Percentiles rank a stretch among this genome's conserved stretches.
Evolutionary conservation across 2,797 vertebrate species (phyloP).

Genomic region (Poeciliopsis paucimaculata): DNA sequence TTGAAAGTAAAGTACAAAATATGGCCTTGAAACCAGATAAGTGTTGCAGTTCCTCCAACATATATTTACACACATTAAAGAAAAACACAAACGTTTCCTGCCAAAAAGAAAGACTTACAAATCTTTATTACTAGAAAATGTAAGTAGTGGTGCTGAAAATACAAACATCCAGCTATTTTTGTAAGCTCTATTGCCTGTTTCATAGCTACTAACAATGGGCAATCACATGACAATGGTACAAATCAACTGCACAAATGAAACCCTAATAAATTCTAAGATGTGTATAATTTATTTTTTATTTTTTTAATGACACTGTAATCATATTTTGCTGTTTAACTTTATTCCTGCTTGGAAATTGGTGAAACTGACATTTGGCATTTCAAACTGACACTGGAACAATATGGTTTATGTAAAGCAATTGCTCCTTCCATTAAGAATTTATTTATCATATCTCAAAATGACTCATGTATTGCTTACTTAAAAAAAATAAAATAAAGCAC

Average conservation of each 20-base stretch:
- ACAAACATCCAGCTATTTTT: background rate
- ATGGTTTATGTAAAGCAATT: background rate
- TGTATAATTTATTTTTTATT: too few relatives aligned
- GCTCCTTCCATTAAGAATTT: background rate
- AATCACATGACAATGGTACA: background rate
- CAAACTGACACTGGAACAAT: background rate
- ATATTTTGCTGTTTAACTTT: background rate
- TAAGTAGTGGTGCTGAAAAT: background rate
- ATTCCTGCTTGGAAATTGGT: background rate
- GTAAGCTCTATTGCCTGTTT: background rate
- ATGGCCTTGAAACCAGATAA: background rate
- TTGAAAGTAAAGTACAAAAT: background rate
- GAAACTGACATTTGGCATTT: background rate
- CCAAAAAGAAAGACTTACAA: background rate
- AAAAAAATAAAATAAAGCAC: slow-evolving; percentile 23
- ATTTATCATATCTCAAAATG: background rate
- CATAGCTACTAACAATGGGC: background rate
- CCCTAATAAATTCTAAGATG: background rate
- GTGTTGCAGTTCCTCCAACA: background rate
- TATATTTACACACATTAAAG: background rate
- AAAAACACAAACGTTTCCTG: background rate
- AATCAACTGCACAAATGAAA: slow-evolving; percentile 4
- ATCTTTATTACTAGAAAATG: background rate
- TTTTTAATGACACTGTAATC: background rate
- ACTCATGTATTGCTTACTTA: background rate